phyloP scores from a whole-genome alignment of 2,113 vertebrate species.

The Varanus komodoensis region DNA sequence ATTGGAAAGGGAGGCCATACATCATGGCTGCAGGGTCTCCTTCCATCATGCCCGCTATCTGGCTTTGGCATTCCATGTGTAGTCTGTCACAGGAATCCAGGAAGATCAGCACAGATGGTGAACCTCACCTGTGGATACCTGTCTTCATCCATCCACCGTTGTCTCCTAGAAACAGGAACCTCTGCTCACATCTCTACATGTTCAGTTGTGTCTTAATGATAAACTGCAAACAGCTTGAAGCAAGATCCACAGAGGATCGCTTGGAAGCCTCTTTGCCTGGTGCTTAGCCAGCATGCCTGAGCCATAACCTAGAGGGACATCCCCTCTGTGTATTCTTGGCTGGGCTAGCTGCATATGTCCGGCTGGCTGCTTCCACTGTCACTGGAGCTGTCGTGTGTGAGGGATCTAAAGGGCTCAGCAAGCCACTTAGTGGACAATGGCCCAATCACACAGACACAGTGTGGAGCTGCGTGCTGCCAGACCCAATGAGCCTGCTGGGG shows the following conservation, averaged over 20 bases:
- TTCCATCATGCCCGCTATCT: not conserved
- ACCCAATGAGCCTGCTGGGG: conserved; percentile 32
- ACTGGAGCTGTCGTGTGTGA: conserved; percentile 2
- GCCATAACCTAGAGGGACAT: conserved; percentile 19
- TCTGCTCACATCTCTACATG: not conserved
- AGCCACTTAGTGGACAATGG: conserved; percentile 35
- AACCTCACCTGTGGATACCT: not conserved
- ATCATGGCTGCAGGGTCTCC: not conserved
- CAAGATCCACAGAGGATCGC: not conserved
- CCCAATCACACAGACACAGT: conserved; percentile 17
- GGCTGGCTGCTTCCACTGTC: conserved; percentile 26
- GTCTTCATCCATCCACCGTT: not conserved
- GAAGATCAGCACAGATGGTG: not conserved
- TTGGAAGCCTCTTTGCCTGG: conserved; percentile 35
- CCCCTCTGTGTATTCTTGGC: conserved; percentile 32
- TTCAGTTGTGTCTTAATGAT: conserved; percentile 1
- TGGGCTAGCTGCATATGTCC: conserved; percentile 12
- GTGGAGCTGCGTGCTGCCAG: conserved; percentile 13
- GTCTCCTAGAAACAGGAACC: not conserved
- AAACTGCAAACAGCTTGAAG: conserved; percentile 28
- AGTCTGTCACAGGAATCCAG: not conserved
- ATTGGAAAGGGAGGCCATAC: not conserved
- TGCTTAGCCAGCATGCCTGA: conserved; percentile 32
- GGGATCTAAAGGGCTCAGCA: conserved; percentile 27
- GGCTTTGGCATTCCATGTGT: not conserved